Percentiles rank a stretch among this genome's conserved stretches.
These are phyloP conservation scores for Manis pentadactyla DNA, from an alignment of 2,797 vertebrate species.

Conservation along the genomic window DNA sequence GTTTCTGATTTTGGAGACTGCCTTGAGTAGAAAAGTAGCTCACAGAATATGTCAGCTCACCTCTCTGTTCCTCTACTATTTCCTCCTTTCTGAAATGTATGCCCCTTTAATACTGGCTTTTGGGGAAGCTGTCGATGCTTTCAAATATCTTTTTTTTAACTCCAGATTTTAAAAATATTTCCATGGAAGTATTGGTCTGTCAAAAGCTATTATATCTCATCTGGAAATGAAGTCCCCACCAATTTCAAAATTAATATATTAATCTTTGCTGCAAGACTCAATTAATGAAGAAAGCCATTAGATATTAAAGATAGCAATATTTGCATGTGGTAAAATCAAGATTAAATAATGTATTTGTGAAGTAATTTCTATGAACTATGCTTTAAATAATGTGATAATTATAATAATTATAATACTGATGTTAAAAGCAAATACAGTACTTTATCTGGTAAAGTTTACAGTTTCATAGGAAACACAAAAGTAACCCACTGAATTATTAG, in stretches of 20 bases:
- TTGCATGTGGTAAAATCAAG: neutral
- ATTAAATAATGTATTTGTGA: slow-evolving; percentile 40
- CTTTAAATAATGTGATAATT: slow-evolving; percentile 3
- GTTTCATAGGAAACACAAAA: slow-evolving; percentile 18
- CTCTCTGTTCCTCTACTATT: neutral
- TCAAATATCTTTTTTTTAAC: neutral
- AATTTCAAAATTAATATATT: slow-evolving; percentile 30
- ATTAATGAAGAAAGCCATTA: slow-evolving; percentile 10
- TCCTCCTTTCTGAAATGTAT: slow-evolving; percentile 28
- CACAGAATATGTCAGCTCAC: neutral
- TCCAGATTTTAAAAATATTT: neutral
- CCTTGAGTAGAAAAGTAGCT: slow-evolving; percentile 17
- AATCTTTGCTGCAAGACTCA: slow-evolving; percentile 12
- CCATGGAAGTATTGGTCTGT: neutral
- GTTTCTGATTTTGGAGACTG: neutral
- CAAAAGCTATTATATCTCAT: neutral
- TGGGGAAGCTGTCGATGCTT: neutral
- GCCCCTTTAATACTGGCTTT: neutral
- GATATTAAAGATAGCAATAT: slow-evolving; percentile 15
- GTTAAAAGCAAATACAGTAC: neutral
- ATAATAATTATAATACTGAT: neutral
- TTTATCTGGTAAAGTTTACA: neutral
- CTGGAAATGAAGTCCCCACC: neutral
- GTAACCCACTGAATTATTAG: neutral
- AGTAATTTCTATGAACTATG: neutral